Evolutionary conservation across 2,888 invertebrate species (phyloP).

Genomic region (Dorcus hopei): DNA sequence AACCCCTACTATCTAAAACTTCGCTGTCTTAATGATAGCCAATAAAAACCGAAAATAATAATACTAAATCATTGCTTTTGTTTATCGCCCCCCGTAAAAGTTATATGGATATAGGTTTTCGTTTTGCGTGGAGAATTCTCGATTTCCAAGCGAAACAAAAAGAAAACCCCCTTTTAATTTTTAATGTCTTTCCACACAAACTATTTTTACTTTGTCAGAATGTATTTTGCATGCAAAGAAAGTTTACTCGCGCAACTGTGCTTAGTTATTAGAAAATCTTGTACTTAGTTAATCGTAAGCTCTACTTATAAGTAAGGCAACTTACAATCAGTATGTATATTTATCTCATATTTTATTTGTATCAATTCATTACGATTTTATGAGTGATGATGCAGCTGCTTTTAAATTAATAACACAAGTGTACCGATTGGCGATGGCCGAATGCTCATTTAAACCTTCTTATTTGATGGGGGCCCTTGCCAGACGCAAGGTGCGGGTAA

Average conservation of each 20-base stretch:
- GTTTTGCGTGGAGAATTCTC: not conserved
- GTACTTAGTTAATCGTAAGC: too few species aligned
- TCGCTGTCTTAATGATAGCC: slow-evolving; percentile 17
- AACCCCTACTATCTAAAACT: slow-evolving; percentile 9
- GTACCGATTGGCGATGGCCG: not conserved
- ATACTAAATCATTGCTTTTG: slow-evolving; percentile 15
- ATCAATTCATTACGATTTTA: not conserved
- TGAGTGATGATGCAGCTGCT: not conserved
- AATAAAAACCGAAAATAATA: slow-evolving; percentile 15
- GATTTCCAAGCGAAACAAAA: not conserved
- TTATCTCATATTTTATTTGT: not conserved
- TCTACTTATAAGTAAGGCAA: too few species aligned
- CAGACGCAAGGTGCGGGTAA: not conserved
- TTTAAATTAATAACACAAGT: not conserved
- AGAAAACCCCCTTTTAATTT: too few species aligned
- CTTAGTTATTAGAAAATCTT: too few species aligned
- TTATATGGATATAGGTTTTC: not conserved
- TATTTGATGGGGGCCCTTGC: not conserved
- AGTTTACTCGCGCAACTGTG: too few species aligned
- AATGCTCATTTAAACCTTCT: not conserved
- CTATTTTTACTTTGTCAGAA: too few species aligned
- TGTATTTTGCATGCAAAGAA: too few species aligned
- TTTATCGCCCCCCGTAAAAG: not conserved
- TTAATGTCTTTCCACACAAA: too few species aligned
- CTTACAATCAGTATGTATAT: not conserved